A percentile compares a stretch with the other conserved stretches of the same genome.
These are phyloP conservation scores for Tiliacea aurago DNA, from an alignment of 2,888 invertebrate genomes.

Conservation along the genomic window DNA sequence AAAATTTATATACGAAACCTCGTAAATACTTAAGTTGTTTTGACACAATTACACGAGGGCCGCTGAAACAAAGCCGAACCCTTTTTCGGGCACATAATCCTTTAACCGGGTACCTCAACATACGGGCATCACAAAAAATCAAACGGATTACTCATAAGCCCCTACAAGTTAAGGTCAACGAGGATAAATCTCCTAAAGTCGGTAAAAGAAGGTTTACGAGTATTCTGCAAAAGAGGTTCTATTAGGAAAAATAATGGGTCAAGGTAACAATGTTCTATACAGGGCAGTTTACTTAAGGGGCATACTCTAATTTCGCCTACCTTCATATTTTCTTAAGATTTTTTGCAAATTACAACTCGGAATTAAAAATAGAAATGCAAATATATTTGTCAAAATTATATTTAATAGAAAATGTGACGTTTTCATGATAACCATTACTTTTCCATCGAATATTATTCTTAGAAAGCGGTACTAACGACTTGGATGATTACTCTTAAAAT, in stretches of 20 bases:
- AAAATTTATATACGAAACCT: background rate
- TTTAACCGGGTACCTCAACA: slow-evolving; percentile 18
- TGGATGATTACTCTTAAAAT: background rate
- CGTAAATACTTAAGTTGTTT: slow-evolving; percentile 9
- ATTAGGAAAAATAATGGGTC: slow-evolving; percentile 50
- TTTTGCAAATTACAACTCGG: background rate
- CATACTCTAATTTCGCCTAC: background rate
- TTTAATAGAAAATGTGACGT: background rate
- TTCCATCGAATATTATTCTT: background rate
- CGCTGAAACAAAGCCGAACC: background rate
- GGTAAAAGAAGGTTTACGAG: slow-evolving; percentile 50
- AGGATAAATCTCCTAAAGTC: slow-evolving; percentile 58
- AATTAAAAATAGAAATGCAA: background rate
- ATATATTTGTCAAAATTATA: background rate
- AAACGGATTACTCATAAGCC: slow-evolving; percentile 52
- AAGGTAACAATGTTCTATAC: slow-evolving; percentile 41
- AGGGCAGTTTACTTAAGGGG: slow-evolving; percentile 46
- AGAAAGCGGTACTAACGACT: background rate
- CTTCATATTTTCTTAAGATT: too few relatives aligned
- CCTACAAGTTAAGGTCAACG: slow-evolving; percentile 51
- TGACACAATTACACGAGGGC: slow-evolving; percentile 6
- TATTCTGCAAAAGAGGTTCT: slow-evolving; percentile 52
- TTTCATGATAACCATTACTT: background rate
- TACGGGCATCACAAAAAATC: slow-evolving; percentile 44
- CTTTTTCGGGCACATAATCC: slow-evolving; percentile 23